phyloP scores from a whole-genome alignment of 2,888 invertebrate genomes.

The Meiosimyza platycephala region DNA sequence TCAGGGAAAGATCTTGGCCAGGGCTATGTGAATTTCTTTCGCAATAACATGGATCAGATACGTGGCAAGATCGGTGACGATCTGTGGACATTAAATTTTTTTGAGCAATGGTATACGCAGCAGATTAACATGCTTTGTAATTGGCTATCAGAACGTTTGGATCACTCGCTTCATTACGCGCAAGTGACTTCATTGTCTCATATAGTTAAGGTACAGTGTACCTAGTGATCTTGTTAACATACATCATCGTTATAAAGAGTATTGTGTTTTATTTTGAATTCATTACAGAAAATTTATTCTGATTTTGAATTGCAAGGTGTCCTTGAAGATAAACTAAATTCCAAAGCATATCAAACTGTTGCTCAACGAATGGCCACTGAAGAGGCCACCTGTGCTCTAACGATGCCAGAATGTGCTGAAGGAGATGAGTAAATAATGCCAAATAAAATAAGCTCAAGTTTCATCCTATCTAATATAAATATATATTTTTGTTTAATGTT shows the following conservation, averaged over 20 bases:
- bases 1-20: constrained; percentile 98
- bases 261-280: background rate
- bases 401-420: constrained; percentile 82
- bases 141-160: constrained; percentile 93
- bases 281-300: constrained; percentile 92
- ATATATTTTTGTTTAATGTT: background rate
- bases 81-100: constrained; percentile 74
- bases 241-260: background rate
- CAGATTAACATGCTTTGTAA: constrained; percentile 94
- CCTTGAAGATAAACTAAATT: constrained; percentile 96
- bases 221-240: background rate
- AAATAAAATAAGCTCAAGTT: background rate
- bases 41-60: constrained; percentile 98
- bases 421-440: constrained; percentile 71
- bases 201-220: constrained; percentile 82
- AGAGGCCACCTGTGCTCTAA: constrained; percentile 91
- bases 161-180: constrained; percentile 94
- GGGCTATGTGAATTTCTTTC: constrained; percentile 97
- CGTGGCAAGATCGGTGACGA: constrained; percentile 90
- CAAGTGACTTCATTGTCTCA: constrained; percentile 98
- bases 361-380: constrained; percentile 95
- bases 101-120: constrained; percentile 93
- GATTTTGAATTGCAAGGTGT: constrained; percentile 99
- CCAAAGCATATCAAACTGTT: constrained; percentile 93
- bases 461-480: background rate